Percentiles rank a stretch among this genome's conserved stretches.
Conservation (phyloP, 2,113 vertebrate species). For the Aviceda subcristata region DNA sequence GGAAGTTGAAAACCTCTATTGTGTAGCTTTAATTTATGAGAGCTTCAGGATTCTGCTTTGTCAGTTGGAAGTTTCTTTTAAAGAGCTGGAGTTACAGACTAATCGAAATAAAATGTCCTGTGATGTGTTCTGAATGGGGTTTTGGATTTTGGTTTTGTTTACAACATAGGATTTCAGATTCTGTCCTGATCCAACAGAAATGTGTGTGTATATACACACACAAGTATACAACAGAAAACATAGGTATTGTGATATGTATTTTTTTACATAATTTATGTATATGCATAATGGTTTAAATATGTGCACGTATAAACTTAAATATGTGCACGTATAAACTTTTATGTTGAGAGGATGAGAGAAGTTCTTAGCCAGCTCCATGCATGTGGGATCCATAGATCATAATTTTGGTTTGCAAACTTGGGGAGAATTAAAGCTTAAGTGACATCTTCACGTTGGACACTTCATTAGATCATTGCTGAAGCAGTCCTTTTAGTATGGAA, state of each 20-base stretch:
- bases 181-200: neutral
- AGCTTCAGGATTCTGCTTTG: neutral
- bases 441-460: neutral
- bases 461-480: neutral
- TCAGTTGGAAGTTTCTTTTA: neutral
- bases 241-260: accelerated
- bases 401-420: neutral
- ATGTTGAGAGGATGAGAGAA: neutral
- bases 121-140: neutral
- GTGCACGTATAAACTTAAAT: accelerated
- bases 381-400: neutral
- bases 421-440: neutral
- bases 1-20: neutral
- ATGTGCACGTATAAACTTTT: accelerated
- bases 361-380: neutral
- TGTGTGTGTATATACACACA: neutral
- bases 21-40: neutral
- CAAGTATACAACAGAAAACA: too few species aligned
- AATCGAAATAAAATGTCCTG: neutral
- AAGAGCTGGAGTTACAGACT: neutral
- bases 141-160: neutral
- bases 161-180: neutral
- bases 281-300: accelerated
- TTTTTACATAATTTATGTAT: neutral
- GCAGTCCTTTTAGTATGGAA: neutral